Evolutionary conservation across 2,888 invertebrate genomes (phyloP).

Genomic region (Platerodrilus igneus): DNA sequence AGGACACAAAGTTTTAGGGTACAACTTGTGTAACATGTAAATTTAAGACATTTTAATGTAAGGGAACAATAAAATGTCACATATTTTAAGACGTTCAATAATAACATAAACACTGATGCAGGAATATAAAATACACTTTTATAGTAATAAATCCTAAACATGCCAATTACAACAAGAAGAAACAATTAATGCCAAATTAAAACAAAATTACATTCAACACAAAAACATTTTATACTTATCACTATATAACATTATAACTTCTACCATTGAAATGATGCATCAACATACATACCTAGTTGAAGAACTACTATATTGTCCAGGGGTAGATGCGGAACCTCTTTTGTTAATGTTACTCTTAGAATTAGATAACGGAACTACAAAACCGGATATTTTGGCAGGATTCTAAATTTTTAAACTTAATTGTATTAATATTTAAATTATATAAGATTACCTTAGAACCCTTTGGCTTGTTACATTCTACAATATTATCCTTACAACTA

Average conservation of each 20-base stretch:
- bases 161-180: too few species aligned
- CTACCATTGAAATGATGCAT: too few species aligned
- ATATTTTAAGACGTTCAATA: not conserved
- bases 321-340: conserved; percentile 42
- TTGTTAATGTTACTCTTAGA: conserved; percentile 44
- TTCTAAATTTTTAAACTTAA: conserved; percentile 36
- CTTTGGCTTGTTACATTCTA: conserved; percentile 75
- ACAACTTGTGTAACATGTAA: conserved; percentile 36
- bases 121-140: too few species aligned
- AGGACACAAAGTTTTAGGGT: conserved; percentile 32
- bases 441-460: conserved; percentile 52
- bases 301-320: conserved; percentile 39
- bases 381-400: conserved; percentile 43
- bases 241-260: too few species aligned
- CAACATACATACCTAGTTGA: conserved; percentile 42
- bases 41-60: too few species aligned
- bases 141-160: too few species aligned
- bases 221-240: too few species aligned
- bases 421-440: conserved; percentile 8
- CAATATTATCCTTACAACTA: conserved; percentile 82
- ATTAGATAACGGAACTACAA: conserved; percentile 42
- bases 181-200: too few species aligned
- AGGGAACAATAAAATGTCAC: not conserved
- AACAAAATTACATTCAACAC: too few species aligned
- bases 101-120: too few species aligned